Evolutionary conservation across 2,888 invertebrate species (phyloP), one percentile per base, ranked within the genome.

Genomic region (Ceraclea dissimilis): DNA sequence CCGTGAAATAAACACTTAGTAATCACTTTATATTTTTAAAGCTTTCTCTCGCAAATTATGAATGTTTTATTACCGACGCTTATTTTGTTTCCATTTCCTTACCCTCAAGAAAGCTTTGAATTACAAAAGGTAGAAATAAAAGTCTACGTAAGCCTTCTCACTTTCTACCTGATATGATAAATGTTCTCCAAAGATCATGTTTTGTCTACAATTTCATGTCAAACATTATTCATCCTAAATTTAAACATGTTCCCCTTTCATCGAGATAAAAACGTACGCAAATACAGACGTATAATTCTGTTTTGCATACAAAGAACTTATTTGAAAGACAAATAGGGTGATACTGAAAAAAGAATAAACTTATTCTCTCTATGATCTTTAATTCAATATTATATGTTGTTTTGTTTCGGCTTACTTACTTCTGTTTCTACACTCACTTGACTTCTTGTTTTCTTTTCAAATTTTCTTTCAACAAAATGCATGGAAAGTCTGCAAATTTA

Each of bases 91-190:
- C 20, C 20, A 19, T 46, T 46, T 19, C 18, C 20, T 19, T 20
- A 46, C 46, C 46, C 19, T 20, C 19, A 20, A 20, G 46, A 20
- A 46, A 46, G 20, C 16, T 46, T 46, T 18, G 46, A 46, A 46
- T 46, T 46, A 46, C 18, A 20, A 6, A 6, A 16, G 46, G 19
- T 8, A 39, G 8, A 39, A 46, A 46, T 18, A 46, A 20, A 18
- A 19, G 19, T 46, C 46, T 46, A 16, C 43, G n/a, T 43, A 8
- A 43, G 43, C n/a, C 43, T 44, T 53, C 50, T 56, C 46, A 44
- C 52, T 56, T 55, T 53, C 52, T 51, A 51, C 58, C 51, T 55
- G 44, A 21, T 49, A 26, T 57, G 57, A 57, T 57, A 49, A 51
- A 60, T 54, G 56, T 48, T 26, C 44, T 49, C 39, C 43, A 18